Percentiles rank a stretch among this genome's conserved stretches.
Evolutionary conservation across 2,113 vertebrate genomes (phyloP).

Genomic region (Anhinga rufa): DNA sequence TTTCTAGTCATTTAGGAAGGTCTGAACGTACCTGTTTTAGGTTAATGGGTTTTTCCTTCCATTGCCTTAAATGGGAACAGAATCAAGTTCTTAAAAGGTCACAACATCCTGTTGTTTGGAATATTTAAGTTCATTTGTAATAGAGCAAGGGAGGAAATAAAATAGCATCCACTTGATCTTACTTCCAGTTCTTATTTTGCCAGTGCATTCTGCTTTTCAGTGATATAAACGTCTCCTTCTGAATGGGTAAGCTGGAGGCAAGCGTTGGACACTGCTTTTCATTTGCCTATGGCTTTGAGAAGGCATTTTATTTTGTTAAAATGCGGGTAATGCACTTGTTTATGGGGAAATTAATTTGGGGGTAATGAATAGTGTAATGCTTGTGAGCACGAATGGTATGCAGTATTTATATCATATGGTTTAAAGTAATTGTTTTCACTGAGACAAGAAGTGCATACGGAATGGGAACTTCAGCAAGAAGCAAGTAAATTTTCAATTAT

Average conservation of each 20-base stretch:
- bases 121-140: neutral
- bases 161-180: neutral
- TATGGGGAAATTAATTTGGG: neutral
- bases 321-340: neutral
- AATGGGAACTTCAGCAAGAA: constrained; percentile 47
- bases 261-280: neutral
- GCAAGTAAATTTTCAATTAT: constrained; percentile 20
- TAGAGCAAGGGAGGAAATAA: neutral
- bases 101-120: neutral
- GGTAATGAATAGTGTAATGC: neutral
- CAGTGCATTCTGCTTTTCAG: constrained; percentile 32
- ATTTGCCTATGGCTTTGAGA: constrained; percentile 38
- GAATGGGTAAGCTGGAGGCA: neutral
- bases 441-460: constrained; percentile 16
- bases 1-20: neutral
- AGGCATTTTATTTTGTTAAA: constrained; percentile 37
- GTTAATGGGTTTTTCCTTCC: neutral
- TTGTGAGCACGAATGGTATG: neutral
- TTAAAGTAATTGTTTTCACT: constrained; percentile 25
- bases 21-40: neutral
- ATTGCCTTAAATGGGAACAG: neutral
- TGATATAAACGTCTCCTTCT: neutral
- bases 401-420: constrained; percentile 39
- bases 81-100: neutral
- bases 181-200: constrained; percentile 16